phyloP scores from a whole-genome alignment of 2,888 invertebrate genomes.

The Drosophila lutescens region DNA sequence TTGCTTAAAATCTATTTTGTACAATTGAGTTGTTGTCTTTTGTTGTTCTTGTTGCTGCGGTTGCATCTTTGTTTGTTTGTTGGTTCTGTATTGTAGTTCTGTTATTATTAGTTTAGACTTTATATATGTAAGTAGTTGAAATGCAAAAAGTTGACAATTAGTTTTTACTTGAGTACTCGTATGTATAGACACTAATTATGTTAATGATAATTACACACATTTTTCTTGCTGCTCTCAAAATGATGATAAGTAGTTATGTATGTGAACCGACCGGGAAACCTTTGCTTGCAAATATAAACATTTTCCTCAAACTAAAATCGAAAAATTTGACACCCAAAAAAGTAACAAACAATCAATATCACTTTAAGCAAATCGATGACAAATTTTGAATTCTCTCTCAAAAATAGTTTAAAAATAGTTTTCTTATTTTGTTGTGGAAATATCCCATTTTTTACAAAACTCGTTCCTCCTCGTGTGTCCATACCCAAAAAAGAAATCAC shows the following conservation, averaged over 20 bases:
- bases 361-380: constrained; percentile 74
- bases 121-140: constrained; percentile 62
- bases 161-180: constrained; percentile 44
- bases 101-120: constrained; percentile 24
- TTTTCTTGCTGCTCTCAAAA: constrained; percentile 4
- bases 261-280: constrained; percentile 41
- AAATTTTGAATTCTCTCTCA: constrained; percentile 65
- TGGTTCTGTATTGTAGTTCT: constrained; percentile 52
- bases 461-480: constrained; percentile 19
- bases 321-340: constrained; percentile 58
- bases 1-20: constrained; percentile 77
- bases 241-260: constrained; percentile 2
- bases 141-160: constrained; percentile 71
- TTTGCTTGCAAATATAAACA: constrained; percentile 23
- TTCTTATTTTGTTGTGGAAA: constrained; percentile 57
- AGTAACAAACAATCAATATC: constrained; percentile 72
- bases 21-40: constrained; percentile 79
- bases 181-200: constrained; percentile 38
- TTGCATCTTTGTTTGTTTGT: constrained; percentile 51
- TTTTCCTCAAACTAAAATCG: constrained; percentile 37
- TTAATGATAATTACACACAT: constrained; percentile 32
- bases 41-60: constrained; percentile 49
- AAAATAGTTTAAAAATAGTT: constrained; percentile 64
- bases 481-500: constrained; percentile 79
- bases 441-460: constrained; percentile 43